Evolutionary conservation across 1,140 invertebrate species (phyloP).

Genomic region (Atta colombica): DNA sequence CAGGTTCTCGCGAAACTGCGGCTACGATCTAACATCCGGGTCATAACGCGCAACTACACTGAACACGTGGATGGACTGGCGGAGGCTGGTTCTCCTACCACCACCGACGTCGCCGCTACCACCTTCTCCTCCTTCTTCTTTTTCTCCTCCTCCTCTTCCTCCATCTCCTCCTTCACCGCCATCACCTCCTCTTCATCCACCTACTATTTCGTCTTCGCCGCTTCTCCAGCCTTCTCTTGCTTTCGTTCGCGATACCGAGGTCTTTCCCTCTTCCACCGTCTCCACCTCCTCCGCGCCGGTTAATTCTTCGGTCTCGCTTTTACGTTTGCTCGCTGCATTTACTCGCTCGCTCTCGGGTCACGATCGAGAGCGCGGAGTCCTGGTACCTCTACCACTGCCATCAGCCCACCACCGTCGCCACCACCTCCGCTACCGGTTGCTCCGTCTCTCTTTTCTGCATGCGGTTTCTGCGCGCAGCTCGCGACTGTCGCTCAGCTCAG

Average conservation of each 20-base stretch:
- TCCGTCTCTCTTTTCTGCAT: conserved; percentile 65
- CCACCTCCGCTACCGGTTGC: conserved; percentile 69
- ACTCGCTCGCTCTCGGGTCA: conserved; percentile 61
- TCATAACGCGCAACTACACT: conserved; percentile 87
- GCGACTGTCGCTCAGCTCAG: conserved; percentile 40
- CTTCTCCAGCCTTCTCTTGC: conserved; percentile 26
- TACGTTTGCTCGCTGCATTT: conserved; percentile 7
- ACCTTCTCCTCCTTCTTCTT: conserved; percentile 66
- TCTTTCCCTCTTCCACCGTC: conserved; percentile 49
- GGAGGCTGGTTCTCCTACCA: conserved; percentile 83
- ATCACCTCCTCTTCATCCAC: conserved; percentile 60
- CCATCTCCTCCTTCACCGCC: conserved; percentile 52
- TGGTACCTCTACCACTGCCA: conserved; percentile 70
- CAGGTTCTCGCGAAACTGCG: conserved; percentile 86
- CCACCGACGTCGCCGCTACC: conserved; percentile 71
- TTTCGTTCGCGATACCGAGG: conserved; percentile 24
- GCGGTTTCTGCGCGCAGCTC: conserved; percentile 50
- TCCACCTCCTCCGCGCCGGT: conserved; percentile 52
- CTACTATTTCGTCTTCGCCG: conserved; percentile 55
- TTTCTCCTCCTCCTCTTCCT: conserved; percentile 53
- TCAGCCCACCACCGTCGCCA: conserved; percentile 68
- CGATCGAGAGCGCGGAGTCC: conserved; percentile 66
- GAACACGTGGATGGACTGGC: conserved; percentile 86
- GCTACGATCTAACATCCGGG: conserved; percentile 87
- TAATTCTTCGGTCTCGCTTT: conserved; percentile 59